These are phyloP conservation scores for Dasysyrphus tricinctus DNA, from an alignment of 2,888 invertebrate genomes.

Conservation along the genomic window DNA sequence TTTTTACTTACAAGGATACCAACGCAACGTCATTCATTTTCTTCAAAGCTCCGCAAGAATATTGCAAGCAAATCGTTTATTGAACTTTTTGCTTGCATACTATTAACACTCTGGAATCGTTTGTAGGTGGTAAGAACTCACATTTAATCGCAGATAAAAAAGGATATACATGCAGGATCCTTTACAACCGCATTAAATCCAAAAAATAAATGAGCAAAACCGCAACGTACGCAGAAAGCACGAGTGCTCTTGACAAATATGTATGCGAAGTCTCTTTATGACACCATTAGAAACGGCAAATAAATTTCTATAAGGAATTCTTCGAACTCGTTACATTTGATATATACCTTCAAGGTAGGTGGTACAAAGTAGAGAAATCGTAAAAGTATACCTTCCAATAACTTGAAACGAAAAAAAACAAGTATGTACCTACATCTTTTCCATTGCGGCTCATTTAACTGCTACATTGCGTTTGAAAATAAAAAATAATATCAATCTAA, in stretches of 20 bases:
- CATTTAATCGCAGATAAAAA: slow-evolving; percentile 61
- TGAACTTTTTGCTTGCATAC: background rate
- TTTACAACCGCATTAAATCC: slow-evolving; percentile 71
- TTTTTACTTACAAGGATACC: slow-evolving; percentile 30
- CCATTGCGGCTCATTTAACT: slow-evolving; percentile 16
- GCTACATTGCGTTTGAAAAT: background rate
- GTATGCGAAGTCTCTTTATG: slow-evolving; percentile 57
- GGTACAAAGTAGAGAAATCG: slow-evolving; percentile 37
- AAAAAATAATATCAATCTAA: slow-evolving; percentile 2
- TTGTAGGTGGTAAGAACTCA: slow-evolving; percentile 52
- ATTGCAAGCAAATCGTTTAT: slow-evolving; percentile 51
- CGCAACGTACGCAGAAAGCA: slow-evolving; percentile 51
- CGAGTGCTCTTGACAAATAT: slow-evolving; percentile 60
- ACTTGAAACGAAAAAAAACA: background rate
- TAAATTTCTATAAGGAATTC: slow-evolving; percentile 63
- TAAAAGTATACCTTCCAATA: background rate
- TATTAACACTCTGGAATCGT: slow-evolving; percentile 16
- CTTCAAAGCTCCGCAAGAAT: slow-evolving; percentile 42
- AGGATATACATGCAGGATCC: slow-evolving; percentile 55
- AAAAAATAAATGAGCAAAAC: slow-evolving; percentile 14
- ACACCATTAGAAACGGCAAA: slow-evolving; percentile 65
- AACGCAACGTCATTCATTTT: slow-evolving; percentile 11
- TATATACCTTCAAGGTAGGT: slow-evolving; percentile 31
- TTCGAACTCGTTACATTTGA: slow-evolving; percentile 60
- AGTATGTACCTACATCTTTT: background rate